Evolutionary conservation across 2,113 vertebrate genomes (phyloP).

Genomic region (Vicugna pacos): DNA sequence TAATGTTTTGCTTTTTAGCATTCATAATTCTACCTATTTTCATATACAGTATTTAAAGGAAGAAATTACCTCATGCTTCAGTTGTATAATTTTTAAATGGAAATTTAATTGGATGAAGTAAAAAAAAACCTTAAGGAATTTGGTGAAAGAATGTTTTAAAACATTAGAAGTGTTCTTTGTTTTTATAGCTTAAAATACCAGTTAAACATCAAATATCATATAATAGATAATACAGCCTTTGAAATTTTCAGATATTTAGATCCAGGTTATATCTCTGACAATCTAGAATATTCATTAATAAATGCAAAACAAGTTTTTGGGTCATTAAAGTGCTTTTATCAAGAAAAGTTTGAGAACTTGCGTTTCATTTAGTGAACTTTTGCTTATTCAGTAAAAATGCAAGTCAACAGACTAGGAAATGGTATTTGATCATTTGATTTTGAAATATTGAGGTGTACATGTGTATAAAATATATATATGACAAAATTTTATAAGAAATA

Average conservation of each 20-base stretch:
- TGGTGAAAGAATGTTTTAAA: constrained; percentile 1
- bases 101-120: constrained; percentile 7
- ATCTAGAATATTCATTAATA: constrained; percentile 39
- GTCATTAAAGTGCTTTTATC: constrained; percentile 19
- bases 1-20: neutral
- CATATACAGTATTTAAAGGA: constrained; percentile 10
- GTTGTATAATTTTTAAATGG: neutral
- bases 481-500: neutral
- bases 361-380: constrained; percentile 1
- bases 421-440: constrained; percentile 6
- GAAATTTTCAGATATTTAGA: constrained; percentile 8
- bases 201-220: neutral
- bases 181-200: constrained; percentile 3
- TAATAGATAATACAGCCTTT: neutral
- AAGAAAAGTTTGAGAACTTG: constrained; percentile 29
- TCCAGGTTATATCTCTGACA: constrained; percentile 32
- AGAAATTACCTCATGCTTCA: neutral
- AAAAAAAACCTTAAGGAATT: neutral
- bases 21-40: neutral
- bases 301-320: neutral
- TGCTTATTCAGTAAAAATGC: constrained; percentile 30
- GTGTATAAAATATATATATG: no score
- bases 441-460: neutral
- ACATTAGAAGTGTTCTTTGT: neutral
- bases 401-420: neutral